Evolutionary conservation across 2,113 vertebrate genomes (phyloP).

Genomic region (Opisthocomus hoazin): DNA sequence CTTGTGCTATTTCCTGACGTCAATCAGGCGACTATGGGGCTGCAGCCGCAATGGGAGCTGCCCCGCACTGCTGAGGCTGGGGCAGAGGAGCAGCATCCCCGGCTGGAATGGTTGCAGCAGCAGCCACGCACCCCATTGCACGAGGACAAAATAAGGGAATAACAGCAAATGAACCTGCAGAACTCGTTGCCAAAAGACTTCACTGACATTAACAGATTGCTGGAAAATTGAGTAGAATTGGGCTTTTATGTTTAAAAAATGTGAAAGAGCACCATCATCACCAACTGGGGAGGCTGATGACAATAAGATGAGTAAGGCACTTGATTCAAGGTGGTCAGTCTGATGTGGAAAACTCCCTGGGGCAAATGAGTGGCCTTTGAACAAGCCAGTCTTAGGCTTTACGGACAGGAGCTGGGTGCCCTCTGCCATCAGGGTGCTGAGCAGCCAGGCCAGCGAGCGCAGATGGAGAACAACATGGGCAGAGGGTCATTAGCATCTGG

Average conservation of each 20-base stretch:
- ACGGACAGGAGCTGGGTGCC: background rate
- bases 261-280: background rate
- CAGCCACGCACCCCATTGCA: background rate
- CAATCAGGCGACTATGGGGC: background rate
- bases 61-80: accelerated
- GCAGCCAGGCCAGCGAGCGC: background rate
- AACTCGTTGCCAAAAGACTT: accelerated
- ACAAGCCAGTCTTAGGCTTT: accelerated
- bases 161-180: too few species aligned
- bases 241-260: background rate
- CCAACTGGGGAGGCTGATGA: accelerated
- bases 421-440: background rate
- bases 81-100: background rate
- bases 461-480: background rate
- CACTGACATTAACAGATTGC: background rate
- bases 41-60: background rate
- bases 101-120: background rate
- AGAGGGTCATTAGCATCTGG: background rate
- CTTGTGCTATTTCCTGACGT: background rate
- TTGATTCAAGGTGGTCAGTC: accelerated
- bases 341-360: background rate
- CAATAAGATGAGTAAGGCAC: background rate
- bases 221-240: background rate
- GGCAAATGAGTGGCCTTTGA: background rate
- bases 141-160: too few species aligned